Base-by-base conservation (phyloP, 2,113 vertebrate genomes). In the Theristicus caerulescens region DNA sequence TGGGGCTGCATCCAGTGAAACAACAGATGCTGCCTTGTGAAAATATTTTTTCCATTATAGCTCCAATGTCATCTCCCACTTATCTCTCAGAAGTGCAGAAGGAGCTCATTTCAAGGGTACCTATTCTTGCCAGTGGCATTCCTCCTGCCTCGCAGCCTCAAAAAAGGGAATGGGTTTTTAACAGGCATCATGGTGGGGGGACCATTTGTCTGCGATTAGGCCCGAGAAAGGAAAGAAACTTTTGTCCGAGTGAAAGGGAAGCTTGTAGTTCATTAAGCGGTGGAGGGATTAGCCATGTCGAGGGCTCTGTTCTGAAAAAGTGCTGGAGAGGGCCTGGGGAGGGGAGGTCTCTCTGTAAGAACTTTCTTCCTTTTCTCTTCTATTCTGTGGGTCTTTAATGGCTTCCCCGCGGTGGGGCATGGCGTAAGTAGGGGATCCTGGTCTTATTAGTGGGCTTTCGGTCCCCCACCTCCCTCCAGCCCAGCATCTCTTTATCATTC, bases 211-310 rank as follows among this genome's bases (percentile, higher is more conserved):
- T 96, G 91, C 92, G 98, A 98, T 99, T 98, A 98, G 96, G 95
- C 91, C 94, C 94, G n/a, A 97, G 98, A 98, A 97, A 97, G 96
- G 97, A 96, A 97, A 97, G 96, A 97, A 97, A 96, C 97, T 97
- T 97, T 97, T 98, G 98, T 98, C 96, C 19, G 2, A 77, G 86
- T 99, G 98, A 99, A 99, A 98, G 97, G 98, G 98, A 98, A 99
- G 98, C 98, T 99, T 99, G 98, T 98, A 98, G 98, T 97, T 98
- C 98, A 98, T 99, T 99, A 99, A 99, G 97, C 89, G 88, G 91
- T 85, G 96, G 86, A 96, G 96, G 98, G 98, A 99, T 99, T 99
- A 99, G 97, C 96, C 90, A 77, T 98, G 98, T 98, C 95, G 95
- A 97, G 98, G 97, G 97, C 98, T 98, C 97, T 97, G 98, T 67